Percentiles rank a stretch among this genome's conserved stretches.
Evolutionary conservation across 2,113 vertebrate species (phyloP).

Genomic region (Dermatemys mawii): DNA sequence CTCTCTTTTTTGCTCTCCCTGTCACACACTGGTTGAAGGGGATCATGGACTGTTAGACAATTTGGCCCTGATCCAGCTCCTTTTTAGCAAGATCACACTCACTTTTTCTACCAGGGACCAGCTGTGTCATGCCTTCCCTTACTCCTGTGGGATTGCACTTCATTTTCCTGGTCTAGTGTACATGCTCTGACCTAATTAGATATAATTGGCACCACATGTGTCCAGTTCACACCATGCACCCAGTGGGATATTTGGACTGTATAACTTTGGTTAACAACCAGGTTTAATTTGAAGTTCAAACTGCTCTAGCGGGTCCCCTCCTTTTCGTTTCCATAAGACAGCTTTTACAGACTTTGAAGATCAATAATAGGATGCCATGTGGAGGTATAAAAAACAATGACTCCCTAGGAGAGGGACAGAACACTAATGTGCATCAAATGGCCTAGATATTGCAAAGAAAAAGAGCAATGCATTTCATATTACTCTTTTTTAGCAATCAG

Average conservation of each 20-base stretch:
- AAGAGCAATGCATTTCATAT: neutral
- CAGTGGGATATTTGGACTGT: neutral
- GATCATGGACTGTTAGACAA: neutral
- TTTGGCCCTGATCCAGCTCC: rapidly evolving
- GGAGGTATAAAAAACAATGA: neutral
- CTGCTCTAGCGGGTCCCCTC: neutral
- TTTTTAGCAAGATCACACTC: neutral
- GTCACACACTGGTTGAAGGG: neutral
- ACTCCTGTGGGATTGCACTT: neutral
- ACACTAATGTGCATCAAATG: neutral
- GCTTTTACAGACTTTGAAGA: neutral
- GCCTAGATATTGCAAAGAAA: neutral
- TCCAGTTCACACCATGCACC: neutral
- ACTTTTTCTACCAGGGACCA: neutral
- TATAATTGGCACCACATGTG: neutral
- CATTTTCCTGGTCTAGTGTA: neutral
- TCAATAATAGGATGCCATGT: neutral
- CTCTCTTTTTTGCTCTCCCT: neutral
- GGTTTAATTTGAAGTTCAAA: neutral
- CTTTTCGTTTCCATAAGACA: neutral
- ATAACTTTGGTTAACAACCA: neutral
- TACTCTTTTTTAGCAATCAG: neutral
- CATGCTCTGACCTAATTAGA: neutral
- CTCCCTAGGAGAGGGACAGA: neutral
- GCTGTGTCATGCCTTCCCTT: neutral